These are phyloP conservation scores for Chromoteleia sp. DNA, from an alignment of 2,888 invertebrate species.

Conservation along the genomic window DNA sequence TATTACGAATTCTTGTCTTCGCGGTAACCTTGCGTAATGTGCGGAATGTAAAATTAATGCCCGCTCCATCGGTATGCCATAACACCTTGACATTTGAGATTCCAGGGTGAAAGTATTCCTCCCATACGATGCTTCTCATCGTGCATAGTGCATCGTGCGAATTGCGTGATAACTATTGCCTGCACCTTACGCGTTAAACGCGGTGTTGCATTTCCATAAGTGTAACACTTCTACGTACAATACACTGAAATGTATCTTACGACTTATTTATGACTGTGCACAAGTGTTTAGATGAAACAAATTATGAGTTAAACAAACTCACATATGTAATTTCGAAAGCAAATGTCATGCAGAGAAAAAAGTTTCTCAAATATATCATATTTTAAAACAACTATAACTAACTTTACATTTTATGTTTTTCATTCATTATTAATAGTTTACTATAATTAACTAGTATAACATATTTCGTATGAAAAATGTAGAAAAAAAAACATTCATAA, in stretches of 20 bases:
- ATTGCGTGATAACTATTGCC: constrained; percentile 57
- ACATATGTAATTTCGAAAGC: too few relatives aligned
- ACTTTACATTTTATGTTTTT: too few relatives aligned
- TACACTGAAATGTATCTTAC: constrained; percentile 24
- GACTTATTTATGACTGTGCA: too few relatives aligned
- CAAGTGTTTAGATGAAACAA: too few relatives aligned
- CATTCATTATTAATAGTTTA: too few relatives aligned
- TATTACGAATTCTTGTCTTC: constrained; percentile 53
- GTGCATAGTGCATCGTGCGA: constrained; percentile 68
- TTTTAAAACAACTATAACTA: too few relatives aligned
- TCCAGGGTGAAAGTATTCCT: constrained; percentile 73
- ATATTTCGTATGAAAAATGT: too few relatives aligned
- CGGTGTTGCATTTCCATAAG: constrained; percentile 30
- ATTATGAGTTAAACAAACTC: too few relatives aligned
- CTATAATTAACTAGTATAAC: too few relatives aligned
- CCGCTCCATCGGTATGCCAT: constrained; percentile 46
- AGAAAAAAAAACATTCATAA: too few relatives aligned
- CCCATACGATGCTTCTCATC: constrained; percentile 46
- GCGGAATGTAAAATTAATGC: constrained; percentile 70
- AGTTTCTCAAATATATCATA: too few relatives aligned
- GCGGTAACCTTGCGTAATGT: constrained; percentile 65
- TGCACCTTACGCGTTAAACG: constrained; percentile 41
- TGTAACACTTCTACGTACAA: constrained; percentile 42
- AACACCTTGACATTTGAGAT: constrained; percentile 74
- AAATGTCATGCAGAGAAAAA: too few relatives aligned